phyloP scores from a whole-genome alignment of 2,888 invertebrate species.

The Eumerus sabulonum region DNA sequence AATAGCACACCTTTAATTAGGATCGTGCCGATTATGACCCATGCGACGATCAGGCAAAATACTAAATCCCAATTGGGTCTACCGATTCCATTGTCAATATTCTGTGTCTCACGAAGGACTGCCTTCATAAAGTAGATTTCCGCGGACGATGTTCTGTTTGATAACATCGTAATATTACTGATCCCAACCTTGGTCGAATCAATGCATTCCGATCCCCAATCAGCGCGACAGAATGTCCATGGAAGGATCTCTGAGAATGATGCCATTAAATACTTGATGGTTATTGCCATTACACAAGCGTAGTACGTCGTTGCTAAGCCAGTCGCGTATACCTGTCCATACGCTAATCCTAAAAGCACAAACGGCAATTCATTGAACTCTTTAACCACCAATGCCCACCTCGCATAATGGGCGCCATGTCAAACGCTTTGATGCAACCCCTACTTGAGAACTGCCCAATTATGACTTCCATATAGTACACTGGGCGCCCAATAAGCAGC shows the following conservation, averaged over 20 bases:
- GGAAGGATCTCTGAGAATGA: slow-evolving; percentile 83
- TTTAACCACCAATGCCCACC: slow-evolving; percentile 78
- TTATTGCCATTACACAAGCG: slow-evolving; percentile 83
- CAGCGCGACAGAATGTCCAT: slow-evolving; percentile 82
- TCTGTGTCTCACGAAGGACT: slow-evolving; percentile 80
- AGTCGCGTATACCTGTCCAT: slow-evolving; percentile 81
- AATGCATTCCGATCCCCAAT: slow-evolving; percentile 80
- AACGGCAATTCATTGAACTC: not conserved
- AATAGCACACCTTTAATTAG: slow-evolving; percentile 79
- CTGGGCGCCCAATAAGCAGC: slow-evolving; percentile 83
- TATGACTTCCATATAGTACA: slow-evolving; percentile 86
- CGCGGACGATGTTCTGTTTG: slow-evolving; percentile 74
- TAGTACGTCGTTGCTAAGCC: slow-evolving; percentile 84
- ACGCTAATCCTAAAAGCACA: slow-evolving; percentile 80
- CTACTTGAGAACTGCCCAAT: slow-evolving; percentile 86
- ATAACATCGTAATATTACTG: slow-evolving; percentile 57
- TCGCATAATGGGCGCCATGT: slow-evolving; percentile 84
- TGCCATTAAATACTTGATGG: slow-evolving; percentile 82
- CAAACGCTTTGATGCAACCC: slow-evolving; percentile 84
- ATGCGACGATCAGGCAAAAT: slow-evolving; percentile 80
- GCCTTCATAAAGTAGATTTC: slow-evolving; percentile 79
- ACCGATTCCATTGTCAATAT: slow-evolving; percentile 80
- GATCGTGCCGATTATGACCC: slow-evolving; percentile 80
- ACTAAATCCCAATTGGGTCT: slow-evolving; percentile 80
- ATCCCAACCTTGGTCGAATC: slow-evolving; percentile 71